Conservation (phyloP, 2,113 vertebrate species). For the Suncus etruscus region DNA sequence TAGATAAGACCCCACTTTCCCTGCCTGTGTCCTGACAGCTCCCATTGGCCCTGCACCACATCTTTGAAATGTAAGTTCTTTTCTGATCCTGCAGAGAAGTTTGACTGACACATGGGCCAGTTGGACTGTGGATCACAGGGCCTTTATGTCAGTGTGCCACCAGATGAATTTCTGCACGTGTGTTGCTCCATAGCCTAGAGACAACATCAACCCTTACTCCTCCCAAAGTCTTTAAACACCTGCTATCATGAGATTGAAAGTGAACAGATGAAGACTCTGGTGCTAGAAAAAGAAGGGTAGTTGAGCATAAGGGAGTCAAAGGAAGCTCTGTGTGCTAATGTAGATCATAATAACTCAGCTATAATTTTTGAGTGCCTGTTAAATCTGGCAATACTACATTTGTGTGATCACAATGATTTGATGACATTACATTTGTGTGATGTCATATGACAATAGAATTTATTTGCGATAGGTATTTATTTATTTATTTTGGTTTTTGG, state of each 20-base stretch:
- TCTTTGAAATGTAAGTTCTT: not conserved
- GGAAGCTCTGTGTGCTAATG: not conserved
- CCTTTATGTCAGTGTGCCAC: too few relatives aligned
- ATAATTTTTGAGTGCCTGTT: not conserved
- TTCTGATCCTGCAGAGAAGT: not conserved
- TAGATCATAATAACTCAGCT: not conserved
- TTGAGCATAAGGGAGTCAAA: not conserved
- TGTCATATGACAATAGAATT: too few relatives aligned
- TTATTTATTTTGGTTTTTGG: too few relatives aligned
- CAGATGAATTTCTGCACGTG: too few relatives aligned
- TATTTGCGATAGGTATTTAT: too few relatives aligned
- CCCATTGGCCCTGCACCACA: rapidly evolving
- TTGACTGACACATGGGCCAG: too few relatives aligned
- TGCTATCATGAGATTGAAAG: not conserved
- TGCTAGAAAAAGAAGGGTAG: not conserved
- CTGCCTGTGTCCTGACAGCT: rapidly evolving
- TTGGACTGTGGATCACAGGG: too few relatives aligned
- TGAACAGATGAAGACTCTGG: not conserved
- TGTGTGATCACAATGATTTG: too few relatives aligned
- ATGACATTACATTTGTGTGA: not conserved
- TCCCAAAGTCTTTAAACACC: not conserved
- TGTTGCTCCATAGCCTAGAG: too few relatives aligned
- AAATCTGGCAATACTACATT: not conserved
- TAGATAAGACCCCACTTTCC: not conserved
- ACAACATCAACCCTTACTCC: too few relatives aligned